These are phyloP conservation scores for Papilio helenus DNA, from an alignment of 1,140 invertebrate genomes.

Conservation along the genomic window DNA sequence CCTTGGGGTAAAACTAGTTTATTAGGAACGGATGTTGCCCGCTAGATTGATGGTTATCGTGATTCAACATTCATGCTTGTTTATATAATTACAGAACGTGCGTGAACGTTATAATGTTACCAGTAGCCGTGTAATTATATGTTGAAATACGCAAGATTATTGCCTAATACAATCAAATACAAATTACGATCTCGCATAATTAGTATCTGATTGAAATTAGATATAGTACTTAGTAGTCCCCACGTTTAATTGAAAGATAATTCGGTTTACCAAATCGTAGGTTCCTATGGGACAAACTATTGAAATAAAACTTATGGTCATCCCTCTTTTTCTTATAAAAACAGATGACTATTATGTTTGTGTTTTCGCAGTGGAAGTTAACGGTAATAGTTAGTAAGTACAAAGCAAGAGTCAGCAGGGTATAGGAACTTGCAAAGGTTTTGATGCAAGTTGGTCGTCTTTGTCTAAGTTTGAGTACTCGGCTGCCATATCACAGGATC, in stretches of 20 bases:
- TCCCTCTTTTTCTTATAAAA: not conserved
- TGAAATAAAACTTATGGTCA: too few species aligned
- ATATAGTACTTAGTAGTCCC: not conserved
- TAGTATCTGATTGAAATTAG: not conserved
- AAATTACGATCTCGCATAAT: not conserved
- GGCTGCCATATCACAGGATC: slow-evolving; percentile 59
- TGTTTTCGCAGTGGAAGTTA: not conserved
- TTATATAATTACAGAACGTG: slow-evolving; percentile 3
- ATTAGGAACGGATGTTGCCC: not conserved
- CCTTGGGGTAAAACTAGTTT: not conserved
- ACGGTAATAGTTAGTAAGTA: slow-evolving; percentile 40
- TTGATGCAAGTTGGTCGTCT: slow-evolving; percentile 80
- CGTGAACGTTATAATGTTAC: not conserved
- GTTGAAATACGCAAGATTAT: not conserved
- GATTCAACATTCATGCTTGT: not conserved
- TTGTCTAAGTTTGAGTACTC: slow-evolving; percentile 73
- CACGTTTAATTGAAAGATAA: not conserved
- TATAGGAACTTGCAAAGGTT: slow-evolving; percentile 74
- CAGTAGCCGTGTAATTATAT: not conserved
- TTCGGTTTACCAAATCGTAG: too few species aligned
- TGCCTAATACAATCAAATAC: not conserved
- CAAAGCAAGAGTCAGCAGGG: slow-evolving; percentile 60
- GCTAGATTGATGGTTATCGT: not conserved
- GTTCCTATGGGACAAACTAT: too few species aligned
- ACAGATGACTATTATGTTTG: not conserved